Conservation (phyloP, 2,888 invertebrate genomes). For the Microplitis deprimator region DNA sequence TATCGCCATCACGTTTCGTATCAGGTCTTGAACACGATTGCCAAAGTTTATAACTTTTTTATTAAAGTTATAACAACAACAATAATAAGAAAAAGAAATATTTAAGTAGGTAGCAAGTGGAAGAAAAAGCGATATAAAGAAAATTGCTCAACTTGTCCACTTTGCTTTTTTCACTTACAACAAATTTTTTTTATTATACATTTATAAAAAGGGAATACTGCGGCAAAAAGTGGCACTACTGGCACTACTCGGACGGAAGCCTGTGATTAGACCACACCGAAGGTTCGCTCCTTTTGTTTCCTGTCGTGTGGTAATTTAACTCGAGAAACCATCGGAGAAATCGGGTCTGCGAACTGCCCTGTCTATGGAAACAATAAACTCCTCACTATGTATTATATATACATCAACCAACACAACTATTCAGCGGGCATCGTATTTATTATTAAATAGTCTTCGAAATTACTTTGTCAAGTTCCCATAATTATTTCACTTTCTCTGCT, state of each 20-base stretch:
- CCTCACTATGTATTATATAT: slow-evolving; percentile 50
- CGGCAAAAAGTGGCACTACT: slow-evolving; percentile 21
- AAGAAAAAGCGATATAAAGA: not conserved
- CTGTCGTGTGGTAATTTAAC: slow-evolving; percentile 48
- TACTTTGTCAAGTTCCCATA: slow-evolving; percentile 12
- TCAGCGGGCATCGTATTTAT: not conserved
- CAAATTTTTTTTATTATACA: not conserved
- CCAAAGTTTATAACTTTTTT: slow-evolving; percentile 1
- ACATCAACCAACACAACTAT: slow-evolving; percentile 39
- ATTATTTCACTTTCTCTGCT: slow-evolving; percentile 29
- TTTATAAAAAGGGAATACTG: slow-evolving; percentile 12
- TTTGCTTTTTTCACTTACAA: slow-evolving; percentile 9
- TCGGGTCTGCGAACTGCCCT: slow-evolving; percentile 40
- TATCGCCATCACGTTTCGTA: not conserved
- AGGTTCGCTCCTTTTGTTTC: slow-evolving; percentile 37
- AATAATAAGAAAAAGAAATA: not conserved
- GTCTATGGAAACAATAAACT: slow-evolving; percentile 28
- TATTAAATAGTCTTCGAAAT: slow-evolving; percentile 4
- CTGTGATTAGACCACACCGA: slow-evolving; percentile 45
- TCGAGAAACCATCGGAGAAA: slow-evolving; percentile 48
- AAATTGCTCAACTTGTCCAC: slow-evolving; percentile 9
- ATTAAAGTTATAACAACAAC: not conserved
- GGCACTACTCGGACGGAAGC: slow-evolving; percentile 41
- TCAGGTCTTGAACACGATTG: not conserved
- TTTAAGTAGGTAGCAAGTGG: not conserved